Conservation (phyloP, 2,797 vertebrate genomes). For the Dryobates pubescens region DNA sequence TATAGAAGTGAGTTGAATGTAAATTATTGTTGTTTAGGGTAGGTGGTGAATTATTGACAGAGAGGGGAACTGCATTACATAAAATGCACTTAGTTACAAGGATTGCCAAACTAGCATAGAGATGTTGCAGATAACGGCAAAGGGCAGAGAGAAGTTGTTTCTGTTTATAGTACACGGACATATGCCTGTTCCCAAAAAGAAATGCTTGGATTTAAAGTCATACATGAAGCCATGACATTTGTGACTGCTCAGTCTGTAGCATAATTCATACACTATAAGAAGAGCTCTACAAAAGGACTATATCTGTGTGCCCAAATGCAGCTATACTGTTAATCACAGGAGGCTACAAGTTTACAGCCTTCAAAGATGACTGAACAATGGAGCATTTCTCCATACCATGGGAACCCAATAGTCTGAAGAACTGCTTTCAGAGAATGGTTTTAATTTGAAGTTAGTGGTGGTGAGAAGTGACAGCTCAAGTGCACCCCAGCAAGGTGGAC, state of each 20-base stretch:
- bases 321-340: background rate
- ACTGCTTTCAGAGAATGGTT: background rate
- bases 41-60: constrained; percentile 67
- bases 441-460: background rate
- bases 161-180: constrained; percentile 57
- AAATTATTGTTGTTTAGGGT: constrained; percentile 67
- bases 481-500: background rate
- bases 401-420: background rate
- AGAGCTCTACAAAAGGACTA: background rate
- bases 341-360: background rate
- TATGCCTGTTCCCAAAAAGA: constrained; percentile 63
- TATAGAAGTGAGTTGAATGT: constrained; percentile 66
- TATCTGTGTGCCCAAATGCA: background rate
- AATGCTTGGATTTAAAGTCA: constrained; percentile 56
- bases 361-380: background rate
- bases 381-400: background rate
- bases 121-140: constrained; percentile 53
- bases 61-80: constrained; percentile 42
- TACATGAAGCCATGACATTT: constrained; percentile 44
- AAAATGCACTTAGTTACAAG: constrained; percentile 54
- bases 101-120: constrained; percentile 59
- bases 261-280: background rate
- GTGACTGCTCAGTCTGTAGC: constrained; percentile 54
- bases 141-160: constrained; percentile 41
- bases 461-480: background rate